Conservation (phyloP, 1,140 invertebrate species). For the Notospermus geniculatus region DNA sequence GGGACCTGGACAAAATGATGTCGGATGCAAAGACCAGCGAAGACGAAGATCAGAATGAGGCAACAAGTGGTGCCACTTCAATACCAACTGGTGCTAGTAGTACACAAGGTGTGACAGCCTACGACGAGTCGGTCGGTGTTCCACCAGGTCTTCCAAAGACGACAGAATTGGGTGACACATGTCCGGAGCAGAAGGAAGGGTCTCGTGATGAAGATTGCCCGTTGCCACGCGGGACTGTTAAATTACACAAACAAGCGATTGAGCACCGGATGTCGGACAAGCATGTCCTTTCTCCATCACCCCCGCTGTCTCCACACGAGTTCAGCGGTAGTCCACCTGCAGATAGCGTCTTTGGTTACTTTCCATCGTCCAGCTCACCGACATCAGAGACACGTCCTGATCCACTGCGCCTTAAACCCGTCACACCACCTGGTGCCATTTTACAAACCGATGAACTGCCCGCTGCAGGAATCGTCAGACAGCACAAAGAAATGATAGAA, state of each 20-base stretch:
- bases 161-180: no score
- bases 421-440: no score
- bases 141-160: no score
- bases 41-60: no score
- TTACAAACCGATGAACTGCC: background rate
- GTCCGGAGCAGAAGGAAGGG: background rate
- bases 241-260: slow-evolving; percentile 3
- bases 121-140: background rate
- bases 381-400: background rate
- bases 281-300: no score
- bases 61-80: no score
- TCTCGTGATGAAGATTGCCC: background rate
- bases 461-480: background rate
- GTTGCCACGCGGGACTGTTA: background rate
- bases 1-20: background rate
- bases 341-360: background rate
- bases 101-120: background rate
- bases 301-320: no score
- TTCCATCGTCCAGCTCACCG: background rate
- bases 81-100: background rate
- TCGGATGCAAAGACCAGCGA: background rate
- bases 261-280: background rate
- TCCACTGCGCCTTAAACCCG: no score
- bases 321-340: background rate
- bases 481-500: slow-evolving; percentile 7